A percentile compares a stretch with the other conserved stretches of the same genome.
Conservation (phyloP, 2,113 vertebrate species). For the Crotalus viridis region DNA sequence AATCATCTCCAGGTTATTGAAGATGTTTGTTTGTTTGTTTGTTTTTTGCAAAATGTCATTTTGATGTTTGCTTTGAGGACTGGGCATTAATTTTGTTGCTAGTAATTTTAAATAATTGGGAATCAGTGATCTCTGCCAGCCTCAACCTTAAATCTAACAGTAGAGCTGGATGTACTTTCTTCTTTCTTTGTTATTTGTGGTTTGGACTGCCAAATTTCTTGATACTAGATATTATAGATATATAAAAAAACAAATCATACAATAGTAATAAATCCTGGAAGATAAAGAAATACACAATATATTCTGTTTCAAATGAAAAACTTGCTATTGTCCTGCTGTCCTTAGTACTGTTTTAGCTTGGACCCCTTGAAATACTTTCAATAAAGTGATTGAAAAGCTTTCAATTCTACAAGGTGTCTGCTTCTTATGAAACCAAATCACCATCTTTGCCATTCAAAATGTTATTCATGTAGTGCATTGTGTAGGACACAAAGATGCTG, state of each 20-base stretch:
- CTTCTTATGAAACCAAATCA: constrained; percentile 56
- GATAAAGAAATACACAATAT: constrained; percentile 67
- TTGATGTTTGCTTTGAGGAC: not conserved
- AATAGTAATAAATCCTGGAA: constrained; percentile 21
- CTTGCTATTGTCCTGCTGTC: constrained; percentile 65
- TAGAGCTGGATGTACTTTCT: not conserved
- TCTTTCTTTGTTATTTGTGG: not conserved
- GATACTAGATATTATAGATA: constrained; percentile 69
- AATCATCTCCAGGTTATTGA: not conserved
- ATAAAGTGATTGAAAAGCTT: constrained; percentile 61
- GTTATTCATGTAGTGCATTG: constrained; percentile 65
- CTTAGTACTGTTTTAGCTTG: constrained; percentile 61
- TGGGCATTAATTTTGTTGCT: not conserved
- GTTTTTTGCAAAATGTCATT: not conserved
- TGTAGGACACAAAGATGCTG: constrained; percentile 10
- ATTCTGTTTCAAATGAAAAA: constrained; percentile 77
- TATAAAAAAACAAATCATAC: constrained; percentile 55
- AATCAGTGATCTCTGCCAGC: not conserved
- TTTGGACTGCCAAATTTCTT: constrained; percentile 68
- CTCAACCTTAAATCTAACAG: not conserved
- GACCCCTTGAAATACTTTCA: constrained; percentile 60
- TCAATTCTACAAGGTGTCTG: constrained; percentile 50
- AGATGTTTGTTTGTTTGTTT: not conserved
- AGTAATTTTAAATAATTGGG: not conserved
- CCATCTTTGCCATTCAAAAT: constrained; percentile 40